A percentile compares a stretch with the other conserved stretches of the same genome.
Conservation (phyloP, 2,797 vertebrate genomes). For the Phoeniculus purpureus region DNA sequence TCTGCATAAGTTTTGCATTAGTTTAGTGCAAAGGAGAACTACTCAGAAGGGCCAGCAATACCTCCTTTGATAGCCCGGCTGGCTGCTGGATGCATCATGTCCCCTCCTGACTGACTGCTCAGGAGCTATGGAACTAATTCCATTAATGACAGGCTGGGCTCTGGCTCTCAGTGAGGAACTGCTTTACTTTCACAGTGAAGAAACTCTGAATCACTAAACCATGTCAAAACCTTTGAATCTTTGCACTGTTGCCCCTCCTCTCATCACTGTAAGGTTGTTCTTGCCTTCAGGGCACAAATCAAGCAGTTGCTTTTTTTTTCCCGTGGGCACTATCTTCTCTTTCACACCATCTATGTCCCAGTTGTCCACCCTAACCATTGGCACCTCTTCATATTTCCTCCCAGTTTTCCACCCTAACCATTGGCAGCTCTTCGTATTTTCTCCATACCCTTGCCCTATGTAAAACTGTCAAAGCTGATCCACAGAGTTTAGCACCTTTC, state of each 20-base stretch:
- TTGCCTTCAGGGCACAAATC: background rate
- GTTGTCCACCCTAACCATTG: background rate
- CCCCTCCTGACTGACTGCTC: background rate
- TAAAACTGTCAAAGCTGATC: background rate
- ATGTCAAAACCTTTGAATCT: background rate
- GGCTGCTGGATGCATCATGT: background rate
- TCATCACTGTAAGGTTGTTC: background rate
- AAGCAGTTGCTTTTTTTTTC: background rate
- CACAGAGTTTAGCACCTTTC: background rate
- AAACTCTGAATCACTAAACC: conserved; percentile 12
- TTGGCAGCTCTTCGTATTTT: background rate
- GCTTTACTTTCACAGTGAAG: background rate
- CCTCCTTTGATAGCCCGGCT: background rate
- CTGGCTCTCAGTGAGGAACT: background rate
- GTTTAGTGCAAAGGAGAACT: background rate
- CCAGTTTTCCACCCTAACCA: background rate
- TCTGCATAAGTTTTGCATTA: background rate
- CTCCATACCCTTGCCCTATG: background rate
- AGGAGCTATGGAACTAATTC: background rate
- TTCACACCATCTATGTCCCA: background rate
- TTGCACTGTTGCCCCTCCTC: background rate
- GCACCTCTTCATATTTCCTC: background rate
- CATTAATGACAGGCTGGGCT: background rate
- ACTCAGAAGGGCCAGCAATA: background rate
- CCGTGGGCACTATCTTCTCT: background rate